These are phyloP conservation scores for Distichodus sexfasciatus DNA, from an alignment of 2,797 vertebrate species.

Conservation along the genomic window DNA sequence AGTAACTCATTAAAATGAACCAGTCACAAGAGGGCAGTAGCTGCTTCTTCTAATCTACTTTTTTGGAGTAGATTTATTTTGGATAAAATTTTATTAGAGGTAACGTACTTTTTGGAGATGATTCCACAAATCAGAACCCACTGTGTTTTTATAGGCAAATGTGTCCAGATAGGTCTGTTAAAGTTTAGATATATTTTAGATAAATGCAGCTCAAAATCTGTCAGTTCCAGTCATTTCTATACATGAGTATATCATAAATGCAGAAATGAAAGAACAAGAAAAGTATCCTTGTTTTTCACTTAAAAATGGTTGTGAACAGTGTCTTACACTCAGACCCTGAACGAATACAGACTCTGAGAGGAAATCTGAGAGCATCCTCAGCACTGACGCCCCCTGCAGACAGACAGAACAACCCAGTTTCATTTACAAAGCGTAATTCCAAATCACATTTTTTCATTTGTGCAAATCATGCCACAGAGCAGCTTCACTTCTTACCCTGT, in stretches of 20 bases:
- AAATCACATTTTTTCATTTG: no score
- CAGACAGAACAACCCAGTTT: not conserved
- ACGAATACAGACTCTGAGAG: constrained; percentile 62
- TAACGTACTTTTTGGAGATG: constrained; percentile 74
- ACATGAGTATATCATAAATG: no score
- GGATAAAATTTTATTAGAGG: not conserved
- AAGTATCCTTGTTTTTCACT: no score
- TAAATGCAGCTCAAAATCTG: not conserved
- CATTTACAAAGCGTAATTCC: not conserved
- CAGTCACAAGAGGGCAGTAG: constrained; percentile 16
- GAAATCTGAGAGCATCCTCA: constrained; percentile 80
- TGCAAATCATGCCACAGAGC: no score
- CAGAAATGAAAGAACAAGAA: not conserved
- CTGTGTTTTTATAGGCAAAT: constrained; percentile 77
- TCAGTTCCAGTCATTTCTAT: not conserved
- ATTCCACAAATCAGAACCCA: constrained; percentile 79
- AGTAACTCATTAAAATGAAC: not conserved
- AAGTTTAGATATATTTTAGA: not conserved
- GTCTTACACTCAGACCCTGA: constrained; percentile 72
- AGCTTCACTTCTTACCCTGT: no score
- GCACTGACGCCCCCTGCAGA: constrained; percentile 72
- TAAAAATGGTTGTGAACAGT: not conserved
- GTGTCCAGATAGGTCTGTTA: constrained; percentile 79
- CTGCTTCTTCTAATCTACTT: not conserved
- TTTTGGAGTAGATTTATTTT: not conserved